Base-by-base conservation (phyloP, 2,113 vertebrate genomes). In the Dasypus novemcinctus region DNA sequence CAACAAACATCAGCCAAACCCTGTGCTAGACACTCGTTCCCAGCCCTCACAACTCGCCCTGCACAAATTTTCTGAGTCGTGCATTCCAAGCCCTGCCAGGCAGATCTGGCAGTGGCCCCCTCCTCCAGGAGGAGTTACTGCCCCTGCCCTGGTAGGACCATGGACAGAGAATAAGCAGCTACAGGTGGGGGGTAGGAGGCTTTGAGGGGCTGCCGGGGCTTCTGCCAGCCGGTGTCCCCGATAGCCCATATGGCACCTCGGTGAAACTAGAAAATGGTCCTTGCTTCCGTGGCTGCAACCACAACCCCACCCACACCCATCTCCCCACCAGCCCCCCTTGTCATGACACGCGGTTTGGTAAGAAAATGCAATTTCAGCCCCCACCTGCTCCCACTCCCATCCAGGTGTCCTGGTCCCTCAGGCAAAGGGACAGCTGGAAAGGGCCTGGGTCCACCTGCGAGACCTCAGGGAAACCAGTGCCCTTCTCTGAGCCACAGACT, bases 181-280 rank as follows among this genome's bases (percentile, higher is more conserved):
- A 25, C 31, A 6, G 81, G 54, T 0, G 0, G 18, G 27, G 49
- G 80, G 33, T 10, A 23, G 0, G 0, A 31, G 84, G 27, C 6
- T 27, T 2, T 0, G 33, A 84, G 29, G 20, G 38, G 25, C 15
- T 23, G 29, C 20, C 0, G 20, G 57, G n/a, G 15, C 38, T 85
- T 49, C 72, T 33, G 9, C 59, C 52, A 69, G 31, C 57, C 7
- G 1, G 80, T 2, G 7, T 54, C 21, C 79, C 36, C 0, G 4
- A 17, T 0, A 31, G 5, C 38, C 13, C 1, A 21, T 7, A 25
- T 13, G 27, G 41, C 15, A 7, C 61, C 92, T 66, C 38, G 17
- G 27, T 13, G 68, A 23, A 61, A n/a, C 25, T 46, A 75, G 36
- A 43, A 66, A 12, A 49, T 21, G 66, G 43, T 49, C 36, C 29